These are phyloP conservation scores for Neodiprion fabricii DNA, from an alignment of 1,140 invertebrate genomes.

Conservation along the genomic window DNA sequence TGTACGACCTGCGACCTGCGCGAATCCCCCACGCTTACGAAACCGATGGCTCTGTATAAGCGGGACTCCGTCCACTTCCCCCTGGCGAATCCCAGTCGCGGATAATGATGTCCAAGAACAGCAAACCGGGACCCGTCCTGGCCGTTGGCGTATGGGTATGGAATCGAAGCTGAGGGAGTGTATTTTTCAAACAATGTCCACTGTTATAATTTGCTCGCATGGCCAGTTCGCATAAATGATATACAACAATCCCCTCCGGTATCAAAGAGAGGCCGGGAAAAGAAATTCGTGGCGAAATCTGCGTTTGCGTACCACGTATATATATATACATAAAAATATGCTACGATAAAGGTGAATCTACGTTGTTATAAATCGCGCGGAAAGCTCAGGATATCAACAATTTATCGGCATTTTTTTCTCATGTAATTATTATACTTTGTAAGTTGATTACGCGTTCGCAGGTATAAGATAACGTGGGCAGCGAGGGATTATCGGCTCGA, in stretches of 20 bases:
- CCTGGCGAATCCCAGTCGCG: conserved; percentile 19
- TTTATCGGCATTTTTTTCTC: too few species aligned
- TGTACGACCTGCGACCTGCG: not conserved
- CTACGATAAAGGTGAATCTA: too few species aligned
- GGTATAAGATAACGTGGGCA: too few species aligned
- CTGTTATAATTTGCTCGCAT: conserved; percentile 49
- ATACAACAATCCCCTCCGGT: not conserved
- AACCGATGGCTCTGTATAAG: not conserved
- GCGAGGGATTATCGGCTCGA: too few species aligned
- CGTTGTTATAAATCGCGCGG: too few species aligned
- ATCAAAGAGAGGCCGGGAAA: too few species aligned
- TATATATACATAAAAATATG: too few species aligned
- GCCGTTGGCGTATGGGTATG: not conserved
- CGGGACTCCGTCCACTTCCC: not conserved
- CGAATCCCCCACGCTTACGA: not conserved
- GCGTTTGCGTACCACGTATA: too few species aligned
- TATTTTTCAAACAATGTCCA: conserved; percentile 54
- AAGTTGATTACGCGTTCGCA: too few species aligned
- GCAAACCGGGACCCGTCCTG: conserved; percentile 22
- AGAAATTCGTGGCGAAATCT: too few species aligned
- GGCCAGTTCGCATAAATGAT: conserved; percentile 45
- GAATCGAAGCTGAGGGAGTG: conserved; percentile 18
- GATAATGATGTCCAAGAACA: conserved; percentile 52
- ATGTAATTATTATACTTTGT: too few species aligned
- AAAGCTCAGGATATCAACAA: too few species aligned